A percentile compares a stretch with the other conserved stretches of the same genome.
These are phyloP conservation scores for Callospermophilus lateralis DNA, from an alignment of 2,113 vertebrate genomes.

Conservation along the genomic window DNA sequence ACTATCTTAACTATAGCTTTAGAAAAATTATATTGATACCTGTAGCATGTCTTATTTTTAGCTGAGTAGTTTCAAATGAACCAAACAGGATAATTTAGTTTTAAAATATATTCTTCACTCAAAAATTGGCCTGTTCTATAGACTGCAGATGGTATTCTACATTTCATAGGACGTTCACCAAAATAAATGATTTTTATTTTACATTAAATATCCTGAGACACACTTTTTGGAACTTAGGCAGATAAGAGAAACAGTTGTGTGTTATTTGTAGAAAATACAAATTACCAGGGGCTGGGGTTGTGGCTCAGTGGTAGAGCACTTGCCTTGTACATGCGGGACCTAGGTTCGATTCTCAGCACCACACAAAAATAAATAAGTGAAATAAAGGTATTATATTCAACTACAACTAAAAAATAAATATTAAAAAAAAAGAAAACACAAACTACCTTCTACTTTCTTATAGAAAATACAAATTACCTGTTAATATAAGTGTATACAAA, in stretches of 20 bases:
- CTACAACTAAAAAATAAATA: too few species aligned
- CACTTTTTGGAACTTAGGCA: not conserved
- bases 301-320: too few species aligned
- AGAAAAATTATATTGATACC: not conserved
- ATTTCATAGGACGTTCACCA: conserved; percentile 13
- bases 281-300: not conserved
- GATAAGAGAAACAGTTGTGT: not conserved
- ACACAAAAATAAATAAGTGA: too few species aligned
- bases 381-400: too few species aligned
- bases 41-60: not conserved
- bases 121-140: not conserved
- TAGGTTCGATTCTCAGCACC: too few species aligned
- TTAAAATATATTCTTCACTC: not conserved
- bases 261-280: not conserved
- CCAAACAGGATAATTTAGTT: not conserved
- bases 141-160: not conserved
- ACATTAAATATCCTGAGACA: not conserved
- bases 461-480: too few species aligned
- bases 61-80: conserved; percentile 35
- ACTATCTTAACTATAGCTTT: not conserved
- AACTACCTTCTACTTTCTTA: too few species aligned
- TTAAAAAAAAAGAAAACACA: too few species aligned
- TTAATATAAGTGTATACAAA: not conserved
- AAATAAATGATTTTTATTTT: conserved; percentile 51
- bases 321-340: too few species aligned